These are phyloP conservation scores for Keiferia lycopersicella DNA, from an alignment of 2,888 invertebrate species.

Conservation along the genomic window DNA sequence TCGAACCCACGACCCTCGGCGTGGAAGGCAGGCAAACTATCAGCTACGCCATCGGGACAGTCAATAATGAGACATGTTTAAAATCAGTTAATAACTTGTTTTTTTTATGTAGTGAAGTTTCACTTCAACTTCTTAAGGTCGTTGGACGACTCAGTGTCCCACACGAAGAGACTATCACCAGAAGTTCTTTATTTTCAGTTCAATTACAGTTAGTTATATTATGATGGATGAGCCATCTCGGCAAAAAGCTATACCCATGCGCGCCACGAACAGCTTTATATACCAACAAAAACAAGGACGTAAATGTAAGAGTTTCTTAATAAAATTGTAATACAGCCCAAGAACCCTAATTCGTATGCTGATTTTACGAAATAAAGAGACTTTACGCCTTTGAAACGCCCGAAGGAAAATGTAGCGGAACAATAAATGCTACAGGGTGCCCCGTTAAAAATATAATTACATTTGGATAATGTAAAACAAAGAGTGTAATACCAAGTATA, in stretches of 20 bases:
- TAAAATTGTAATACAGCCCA: slow-evolving; percentile 42
- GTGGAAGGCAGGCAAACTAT: no score
- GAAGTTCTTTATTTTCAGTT: background rate
- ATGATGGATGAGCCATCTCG: background rate
- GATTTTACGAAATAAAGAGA: slow-evolving; percentile 36
- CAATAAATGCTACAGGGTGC: slow-evolving; percentile 15
- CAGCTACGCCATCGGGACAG: no score
- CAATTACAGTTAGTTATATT: background rate
- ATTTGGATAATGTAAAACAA: no score
- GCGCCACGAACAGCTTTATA: slow-evolving; percentile 29
- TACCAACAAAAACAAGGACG: slow-evolving; percentile 33
- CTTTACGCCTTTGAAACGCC: slow-evolving; percentile 28
- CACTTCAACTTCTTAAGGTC: background rate
- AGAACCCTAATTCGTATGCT: slow-evolving; percentile 41
- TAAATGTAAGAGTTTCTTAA: slow-evolving; percentile 36
- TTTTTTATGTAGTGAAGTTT: background rate
- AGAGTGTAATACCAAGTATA: background rate
- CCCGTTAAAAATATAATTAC: slow-evolving; percentile 5
- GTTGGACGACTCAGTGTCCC: no score
- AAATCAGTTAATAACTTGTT: no score
- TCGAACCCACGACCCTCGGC: no score
- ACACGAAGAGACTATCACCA: no score
- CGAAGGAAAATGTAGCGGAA: slow-evolving; percentile 22
- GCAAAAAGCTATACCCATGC: slow-evolving; percentile 29
- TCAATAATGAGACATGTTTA: no score